These are phyloP conservation scores for Psophia crepitans DNA, from an alignment of 2,113 vertebrate genomes.

Conservation along the genomic window DNA sequence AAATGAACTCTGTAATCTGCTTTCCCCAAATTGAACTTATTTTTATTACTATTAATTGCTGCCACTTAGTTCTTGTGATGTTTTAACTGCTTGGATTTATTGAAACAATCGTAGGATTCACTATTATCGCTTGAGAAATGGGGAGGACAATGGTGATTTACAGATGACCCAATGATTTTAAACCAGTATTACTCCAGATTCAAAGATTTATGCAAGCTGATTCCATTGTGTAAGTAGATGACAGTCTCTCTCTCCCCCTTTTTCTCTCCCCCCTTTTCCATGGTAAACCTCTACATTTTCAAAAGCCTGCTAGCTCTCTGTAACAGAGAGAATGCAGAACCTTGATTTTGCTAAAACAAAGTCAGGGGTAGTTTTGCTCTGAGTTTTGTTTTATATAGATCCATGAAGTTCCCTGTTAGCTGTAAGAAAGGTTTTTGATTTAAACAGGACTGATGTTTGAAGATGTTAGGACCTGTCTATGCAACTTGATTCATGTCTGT, in stretches of 20 bases:
- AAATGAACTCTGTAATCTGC: conserved; percentile 70
- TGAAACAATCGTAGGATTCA: conserved; percentile 56
- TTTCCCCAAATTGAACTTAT: conserved; percentile 67
- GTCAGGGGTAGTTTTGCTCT: not conserved
- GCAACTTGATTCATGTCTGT: not conserved
- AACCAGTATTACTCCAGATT: not conserved
- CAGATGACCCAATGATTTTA: not conserved
- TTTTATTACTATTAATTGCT: conserved; percentile 72
- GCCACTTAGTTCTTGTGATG: conserved; percentile 59
- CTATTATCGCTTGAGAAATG: conserved; percentile 45
- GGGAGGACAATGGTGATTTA: conserved; percentile 12
- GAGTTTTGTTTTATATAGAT: not conserved
- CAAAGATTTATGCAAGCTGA: conserved; percentile 10
- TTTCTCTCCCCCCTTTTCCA: not conserved
- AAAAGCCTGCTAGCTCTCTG: not conserved
- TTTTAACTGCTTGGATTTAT: conserved; percentile 72
- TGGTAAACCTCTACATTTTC: conserved; percentile 23
- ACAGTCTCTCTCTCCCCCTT: not conserved
- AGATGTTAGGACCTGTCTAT: not conserved
- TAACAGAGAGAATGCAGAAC: not conserved
- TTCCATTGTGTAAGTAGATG: not conserved
- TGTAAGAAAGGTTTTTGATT: not conserved
- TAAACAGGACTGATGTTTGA: not conserved
- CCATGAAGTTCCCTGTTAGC: not conserved
- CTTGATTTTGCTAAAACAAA: not conserved